Conservation (phyloP, 35 echinoderm and acorn worm genomes). For the Apostichopus californicus region DNA sequence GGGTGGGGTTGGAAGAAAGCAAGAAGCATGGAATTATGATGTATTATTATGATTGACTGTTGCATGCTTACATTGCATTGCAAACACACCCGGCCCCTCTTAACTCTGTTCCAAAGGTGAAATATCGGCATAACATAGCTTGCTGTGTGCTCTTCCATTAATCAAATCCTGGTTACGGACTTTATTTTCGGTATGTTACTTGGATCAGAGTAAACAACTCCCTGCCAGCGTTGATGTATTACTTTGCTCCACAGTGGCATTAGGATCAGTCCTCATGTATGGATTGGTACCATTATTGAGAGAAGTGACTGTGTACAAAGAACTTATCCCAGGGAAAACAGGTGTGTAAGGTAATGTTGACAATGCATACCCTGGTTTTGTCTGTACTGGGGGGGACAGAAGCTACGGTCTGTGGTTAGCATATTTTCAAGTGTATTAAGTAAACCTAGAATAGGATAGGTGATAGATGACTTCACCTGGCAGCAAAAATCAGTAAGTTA, state of each 20-base stretch:
- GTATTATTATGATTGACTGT: slow-evolving; percentile 1
- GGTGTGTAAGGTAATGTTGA: slow-evolving; percentile 18
- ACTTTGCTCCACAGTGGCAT: not conserved
- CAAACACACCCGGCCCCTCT: not conserved
- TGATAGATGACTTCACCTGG: too few species aligned
- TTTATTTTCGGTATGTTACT: not conserved
- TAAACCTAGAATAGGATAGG: too few species aligned
- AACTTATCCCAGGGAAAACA: not conserved
- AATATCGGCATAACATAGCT: not conserved
- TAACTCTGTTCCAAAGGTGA: not conserved
- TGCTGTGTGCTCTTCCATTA: not conserved
- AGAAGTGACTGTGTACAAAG: slow-evolving; percentile 2
- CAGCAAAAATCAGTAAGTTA: too few species aligned
- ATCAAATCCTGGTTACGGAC: not conserved
- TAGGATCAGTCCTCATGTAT: not conserved
- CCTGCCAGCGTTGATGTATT: slow-evolving; percentile 20
- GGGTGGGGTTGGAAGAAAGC: not conserved
- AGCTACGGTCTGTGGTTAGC: too few species aligned
- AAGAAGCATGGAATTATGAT: not conserved
- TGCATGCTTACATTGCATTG: not conserved
- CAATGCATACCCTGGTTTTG: slow-evolving; percentile 6
- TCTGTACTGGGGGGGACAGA: too few species aligned
- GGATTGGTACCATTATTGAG: not conserved
- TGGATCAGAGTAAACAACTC: not conserved
- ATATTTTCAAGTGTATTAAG: too few species aligned